Evolutionary conservation across 1,140 invertebrate species (phyloP).

Genomic region (Paraescarpia echinospica): DNA sequence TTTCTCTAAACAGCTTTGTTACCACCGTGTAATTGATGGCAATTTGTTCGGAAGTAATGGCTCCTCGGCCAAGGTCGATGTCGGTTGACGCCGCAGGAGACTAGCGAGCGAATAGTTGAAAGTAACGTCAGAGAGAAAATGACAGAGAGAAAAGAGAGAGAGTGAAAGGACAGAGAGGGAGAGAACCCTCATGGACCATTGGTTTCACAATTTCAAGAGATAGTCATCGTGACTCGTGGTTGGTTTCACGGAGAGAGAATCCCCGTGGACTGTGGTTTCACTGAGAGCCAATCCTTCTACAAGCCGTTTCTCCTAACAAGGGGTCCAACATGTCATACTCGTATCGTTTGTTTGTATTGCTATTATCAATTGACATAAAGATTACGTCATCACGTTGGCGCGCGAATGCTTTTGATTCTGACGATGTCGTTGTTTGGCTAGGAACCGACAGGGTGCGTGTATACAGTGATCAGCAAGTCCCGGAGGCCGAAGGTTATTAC

Average conservation of each 20-base stretch:
- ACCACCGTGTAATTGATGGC: background rate
- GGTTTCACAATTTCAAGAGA: no score
- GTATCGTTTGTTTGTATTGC: background rate
- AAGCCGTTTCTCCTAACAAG: no score
- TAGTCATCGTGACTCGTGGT: no score
- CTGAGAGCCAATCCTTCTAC: no score
- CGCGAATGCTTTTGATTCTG: background rate
- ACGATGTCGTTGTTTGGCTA: background rate
- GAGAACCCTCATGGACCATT: background rate
- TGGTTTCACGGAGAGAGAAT: no score
- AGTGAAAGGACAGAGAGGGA: background rate
- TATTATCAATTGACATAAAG: background rate
- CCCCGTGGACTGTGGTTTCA: no score
- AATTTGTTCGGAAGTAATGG: background rate
- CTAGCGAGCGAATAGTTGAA: background rate
- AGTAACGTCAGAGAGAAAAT: background rate
- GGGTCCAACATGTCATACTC: no score
- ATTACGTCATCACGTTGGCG: background rate
- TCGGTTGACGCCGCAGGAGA: background rate
- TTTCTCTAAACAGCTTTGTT: background rate
- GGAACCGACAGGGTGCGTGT: background rate
- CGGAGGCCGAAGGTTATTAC: background rate
- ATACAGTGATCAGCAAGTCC: background rate
- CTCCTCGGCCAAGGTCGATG: no score
- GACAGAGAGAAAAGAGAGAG: background rate